Evolutionary conservation across 2,797 vertebrate species (phyloP), one percentile per base, ranked within the genome.

Genomic region (Silurus aristotelis): DNA sequence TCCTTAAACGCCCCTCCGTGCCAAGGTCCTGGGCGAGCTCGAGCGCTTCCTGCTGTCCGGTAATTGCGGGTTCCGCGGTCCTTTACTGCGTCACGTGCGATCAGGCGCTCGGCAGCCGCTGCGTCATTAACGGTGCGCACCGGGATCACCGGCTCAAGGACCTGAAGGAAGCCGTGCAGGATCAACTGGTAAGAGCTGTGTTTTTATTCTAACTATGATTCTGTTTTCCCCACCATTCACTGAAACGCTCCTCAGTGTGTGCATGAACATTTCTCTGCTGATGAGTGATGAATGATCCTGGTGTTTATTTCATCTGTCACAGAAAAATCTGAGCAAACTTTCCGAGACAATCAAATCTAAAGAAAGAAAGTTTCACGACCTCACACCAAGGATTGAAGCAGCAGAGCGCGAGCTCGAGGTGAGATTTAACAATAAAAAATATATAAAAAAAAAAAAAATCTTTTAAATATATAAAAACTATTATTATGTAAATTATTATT

Each of bases 391-490:
- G 25, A 76, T 75, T 64, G 71, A 83, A 52, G 60, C 38, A 64
- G 82, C 82, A 19, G 82, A 83, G 43, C 38, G 46, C 5, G 6
- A 75, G 25, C 58, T 83, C 4, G 82, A 83, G 71, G 82, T 75
- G n/a, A 64, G 71, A 60, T 13, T 60, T 20, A 19, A 27, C 58
- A 8, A 7, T 52, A 31, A 31, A 3, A 31, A 31, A 31, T 31
- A 31, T 31, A 31, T 31, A 31, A 31, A 3, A 31, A 31, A 31
- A 3, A 31, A 31, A 31, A 31, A 1, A 31, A 31, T 31, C 2
- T 3, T 31, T 31, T 31, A 31, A 31, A 31, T 31, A 31, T 31
- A 31, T 31, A 31, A 31, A 31, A 31, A 31, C 31, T 3, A 31
- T 0, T 0, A 31, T 31, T 31, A 31, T 31, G 31, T 3, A 31